Evolutionary conservation across 2,797 vertebrate species (phyloP), one percentile per base, ranked within the genome.

Genomic region (Astyanax mexicanus): DNA sequence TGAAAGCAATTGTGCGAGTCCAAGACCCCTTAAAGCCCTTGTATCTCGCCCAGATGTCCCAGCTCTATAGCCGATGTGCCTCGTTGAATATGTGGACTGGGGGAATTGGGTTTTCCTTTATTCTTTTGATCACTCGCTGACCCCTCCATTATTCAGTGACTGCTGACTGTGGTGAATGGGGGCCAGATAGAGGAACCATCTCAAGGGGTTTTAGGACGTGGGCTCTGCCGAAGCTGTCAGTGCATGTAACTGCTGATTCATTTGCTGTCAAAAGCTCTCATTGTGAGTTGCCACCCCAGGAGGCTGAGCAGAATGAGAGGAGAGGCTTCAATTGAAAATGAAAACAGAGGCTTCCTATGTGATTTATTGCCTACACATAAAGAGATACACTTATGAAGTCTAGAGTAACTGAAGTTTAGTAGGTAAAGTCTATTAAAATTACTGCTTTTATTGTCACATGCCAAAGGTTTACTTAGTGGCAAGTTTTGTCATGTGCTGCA

Each of bases 161-260:
- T 90, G 89, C 89, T 87, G 89, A 90, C 87, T 86, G 87, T 2
- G 57, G 82, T 83, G 90, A 90, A 85, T 72, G 69, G 90, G 86
- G 77, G 86, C 86, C 87, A 88, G 85, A 21, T 75, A 84, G 85
- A 90, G 86, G 83, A 78, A 83, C 84, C 89, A 92, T 90, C 90
- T 88, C 86, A 90, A 86, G 84, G 84, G 77, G 86, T 86, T 81
- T 32, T 72, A 64, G 78, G 38, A 72, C 82, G 79, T 74, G 88
- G 88, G 87, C 71, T 89, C 86, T 81, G 80, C 83, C 87, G 5
- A 89, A 92, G 91, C 91, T 92, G 91, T 92, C 90, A 91, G 88
- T 89, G 86, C 88, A 83, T 90, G 89, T 90, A 93, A 92, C 90
- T 89, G 90, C 91, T 92, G 92, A 93, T 92, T 92, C 89, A 93